Evolutionary conservation across 2,113 vertebrate species (phyloP).

Genomic region (Brienomyrus longianalis): DNA sequence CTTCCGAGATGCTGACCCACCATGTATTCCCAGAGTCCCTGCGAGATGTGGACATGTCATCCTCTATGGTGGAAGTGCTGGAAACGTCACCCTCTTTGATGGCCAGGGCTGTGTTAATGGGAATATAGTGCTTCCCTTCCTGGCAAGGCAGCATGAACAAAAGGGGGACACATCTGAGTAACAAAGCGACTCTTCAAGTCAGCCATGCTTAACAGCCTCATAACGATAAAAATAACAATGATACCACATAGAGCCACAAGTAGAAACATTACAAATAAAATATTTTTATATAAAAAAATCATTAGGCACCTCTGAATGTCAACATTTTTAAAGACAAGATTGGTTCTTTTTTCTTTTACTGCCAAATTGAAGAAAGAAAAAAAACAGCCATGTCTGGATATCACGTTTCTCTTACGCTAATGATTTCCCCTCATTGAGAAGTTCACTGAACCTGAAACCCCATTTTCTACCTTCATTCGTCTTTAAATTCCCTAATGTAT

Average conservation of each 20-base stretch:
- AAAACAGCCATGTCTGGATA: background rate
- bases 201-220: background rate
- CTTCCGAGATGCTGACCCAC: constrained; percentile 51
- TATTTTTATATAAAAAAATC: background rate
- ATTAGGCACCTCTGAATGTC: background rate
- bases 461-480: background rate
- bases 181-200: background rate
- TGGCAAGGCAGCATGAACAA: constrained; percentile 39
- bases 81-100: constrained; percentile 57
- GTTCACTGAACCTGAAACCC: background rate
- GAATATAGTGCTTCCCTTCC: constrained; percentile 93
- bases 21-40: constrained; percentile 65
- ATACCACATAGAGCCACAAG: background rate
- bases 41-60: constrained; percentile 54
- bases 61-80: constrained; percentile 27
- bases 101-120: constrained; percentile 78
- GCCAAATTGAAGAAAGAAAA: background rate
- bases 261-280: background rate
- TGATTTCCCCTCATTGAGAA: background rate
- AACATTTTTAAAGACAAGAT: background rate
- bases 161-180: background rate
- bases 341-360: background rate
- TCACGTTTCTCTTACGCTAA: background rate
- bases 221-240: background rate
- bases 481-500: background rate